Evolutionary conservation across 2,113 vertebrate genomes (phyloP).

Genomic region (Bagarius yarrelli): DNA sequence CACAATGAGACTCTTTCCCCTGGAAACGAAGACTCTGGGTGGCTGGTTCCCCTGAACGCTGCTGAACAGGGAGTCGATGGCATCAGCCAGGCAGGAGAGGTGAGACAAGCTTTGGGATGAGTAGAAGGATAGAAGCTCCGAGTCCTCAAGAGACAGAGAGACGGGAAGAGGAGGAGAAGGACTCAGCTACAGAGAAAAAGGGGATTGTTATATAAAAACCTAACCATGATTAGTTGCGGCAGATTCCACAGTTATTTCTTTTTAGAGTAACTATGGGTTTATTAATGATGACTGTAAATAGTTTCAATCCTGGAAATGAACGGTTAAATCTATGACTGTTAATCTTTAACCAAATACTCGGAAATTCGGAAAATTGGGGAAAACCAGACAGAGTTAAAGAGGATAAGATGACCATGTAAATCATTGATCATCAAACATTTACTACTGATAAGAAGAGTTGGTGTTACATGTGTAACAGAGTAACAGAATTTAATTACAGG

Average conservation of each 20-base stretch:
- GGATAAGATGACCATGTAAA: constrained; percentile 27
- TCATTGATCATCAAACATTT: constrained; percentile 42
- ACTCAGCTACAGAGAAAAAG: constrained; percentile 58
- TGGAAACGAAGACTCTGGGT: constrained; percentile 81
- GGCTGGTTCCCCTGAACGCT: constrained; percentile 82
- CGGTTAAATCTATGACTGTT: too few relatives aligned
- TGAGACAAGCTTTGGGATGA: constrained; percentile 83
- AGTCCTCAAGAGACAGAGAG: constrained; percentile 77
- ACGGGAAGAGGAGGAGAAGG: constrained; percentile 64
- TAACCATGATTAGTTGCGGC: background rate
- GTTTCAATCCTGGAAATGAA: background rate
- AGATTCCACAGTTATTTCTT: background rate
- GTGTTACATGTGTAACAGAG: too few relatives aligned
- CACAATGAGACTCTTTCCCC: constrained; percentile 83
- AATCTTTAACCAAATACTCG: background rate
- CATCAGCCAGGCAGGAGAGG: constrained; percentile 77
- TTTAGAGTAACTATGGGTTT: background rate
- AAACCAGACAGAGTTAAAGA: background rate
- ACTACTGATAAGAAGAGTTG: too few relatives aligned
- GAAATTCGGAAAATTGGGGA: background rate
- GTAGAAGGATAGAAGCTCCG: constrained; percentile 85
- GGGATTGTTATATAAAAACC: background rate
- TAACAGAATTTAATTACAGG: too few relatives aligned
- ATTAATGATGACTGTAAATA: background rate
- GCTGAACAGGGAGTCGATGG: constrained; percentile 79